A percentile compares a stretch with the other conserved stretches of the same genome.
Evolutionary conservation across 2,888 invertebrate genomes (phyloP).

Genomic region (Ophioninae sp.): DNA sequence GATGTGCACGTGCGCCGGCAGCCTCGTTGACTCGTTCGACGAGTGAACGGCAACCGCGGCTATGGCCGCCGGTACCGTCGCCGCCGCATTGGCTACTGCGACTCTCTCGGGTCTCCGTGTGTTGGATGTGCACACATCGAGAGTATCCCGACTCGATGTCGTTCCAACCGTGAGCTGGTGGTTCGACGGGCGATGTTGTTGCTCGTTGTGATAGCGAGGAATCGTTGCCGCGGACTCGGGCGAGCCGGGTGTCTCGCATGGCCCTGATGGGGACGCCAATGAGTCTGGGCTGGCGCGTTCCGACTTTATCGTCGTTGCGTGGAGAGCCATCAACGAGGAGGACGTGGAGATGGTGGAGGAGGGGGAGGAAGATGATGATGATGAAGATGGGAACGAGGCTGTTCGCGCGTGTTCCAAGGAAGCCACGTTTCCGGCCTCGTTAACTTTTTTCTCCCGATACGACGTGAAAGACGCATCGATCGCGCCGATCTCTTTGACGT

Average conservation of each 20-base stretch:
- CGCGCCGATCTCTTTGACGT: conserved; percentile 39
- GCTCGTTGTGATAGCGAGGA: conserved; percentile 66
- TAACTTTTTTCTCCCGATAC: conserved; percentile 49
- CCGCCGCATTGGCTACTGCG: conserved; percentile 60
- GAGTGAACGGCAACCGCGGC: conserved; percentile 70
- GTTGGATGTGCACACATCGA: conserved; percentile 44
- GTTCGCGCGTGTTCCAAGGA: conserved; percentile 47
- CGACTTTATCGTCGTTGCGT: conserved; percentile 76
- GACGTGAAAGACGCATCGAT: conserved; percentile 23
- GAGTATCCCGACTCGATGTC: conserved; percentile 23
- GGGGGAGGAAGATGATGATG: conserved; percentile 32
- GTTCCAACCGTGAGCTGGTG: conserved; percentile 30
- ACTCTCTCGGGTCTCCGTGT: conserved; percentile 34
- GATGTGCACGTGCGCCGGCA: conserved; percentile 68
- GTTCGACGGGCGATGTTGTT: conserved; percentile 46
- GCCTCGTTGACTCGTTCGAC: conserved; percentile 66
- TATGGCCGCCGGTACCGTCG: conserved; percentile 53
- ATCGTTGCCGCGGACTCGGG: conserved; percentile 62
- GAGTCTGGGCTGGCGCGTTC: conserved; percentile 77
- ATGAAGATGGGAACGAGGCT: conserved; percentile 48
- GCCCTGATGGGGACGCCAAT: conserved; percentile 79
- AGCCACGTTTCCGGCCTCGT: conserved; percentile 55
- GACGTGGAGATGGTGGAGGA: conserved; percentile 38
- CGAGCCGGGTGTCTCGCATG: conserved; percentile 70
- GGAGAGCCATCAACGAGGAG: conserved; percentile 69